Percentiles rank a stretch among this genome's conserved stretches.
phyloP scores from a whole-genome alignment of 2,797 vertebrate genomes.

The Tenualosa thibaudeaui region DNA sequence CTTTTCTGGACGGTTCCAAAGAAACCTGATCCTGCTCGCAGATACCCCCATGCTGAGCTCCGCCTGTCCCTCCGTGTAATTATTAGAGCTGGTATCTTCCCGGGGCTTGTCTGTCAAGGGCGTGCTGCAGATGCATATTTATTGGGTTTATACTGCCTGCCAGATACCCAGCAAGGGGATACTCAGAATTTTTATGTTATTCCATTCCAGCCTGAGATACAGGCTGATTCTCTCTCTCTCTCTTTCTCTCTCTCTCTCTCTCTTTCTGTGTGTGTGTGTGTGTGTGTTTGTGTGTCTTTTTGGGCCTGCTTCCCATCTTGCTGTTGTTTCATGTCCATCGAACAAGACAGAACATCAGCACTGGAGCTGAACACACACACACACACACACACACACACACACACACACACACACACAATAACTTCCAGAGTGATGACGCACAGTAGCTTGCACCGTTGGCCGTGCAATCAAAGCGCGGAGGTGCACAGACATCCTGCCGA shows the following conservation, averaged over 20 bases:
- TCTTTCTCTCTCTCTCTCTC: conserved; percentile 57
- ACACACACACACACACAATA: not conserved
- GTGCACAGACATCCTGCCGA: not conserved
- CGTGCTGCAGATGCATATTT: conserved; percentile 44
- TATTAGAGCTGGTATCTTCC: conserved; percentile 49
- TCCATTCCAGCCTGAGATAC: not conserved
- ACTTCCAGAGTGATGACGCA: not conserved
- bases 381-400: conserved; percentile 17
- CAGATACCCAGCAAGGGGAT: conserved; percentile 23
- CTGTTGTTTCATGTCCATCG: conserved; percentile 50
- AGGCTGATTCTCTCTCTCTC: conserved; percentile 44
- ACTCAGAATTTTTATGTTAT: conserved; percentile 25
- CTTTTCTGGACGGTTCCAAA: conserved; percentile 28
- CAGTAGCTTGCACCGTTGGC: not conserved
- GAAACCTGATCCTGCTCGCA: conserved; percentile 27
- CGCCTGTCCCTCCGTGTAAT: conserved; percentile 35
- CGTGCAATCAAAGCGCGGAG: not conserved
- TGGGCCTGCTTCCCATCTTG: conserved; percentile 48
- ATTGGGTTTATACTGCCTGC: conserved; percentile 41
- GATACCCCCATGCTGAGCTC: conserved; percentile 27
- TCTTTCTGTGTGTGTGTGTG: conserved; percentile 27
- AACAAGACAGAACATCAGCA: conserved; percentile 33
- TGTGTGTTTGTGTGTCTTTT: conserved; percentile 28
- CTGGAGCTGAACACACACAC: conserved; percentile 48
- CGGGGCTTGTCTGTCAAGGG: conserved; percentile 40